Base-by-base conservation (phyloP, 2,113 vertebrate species). In the Formicarius rufipectus region DNA sequence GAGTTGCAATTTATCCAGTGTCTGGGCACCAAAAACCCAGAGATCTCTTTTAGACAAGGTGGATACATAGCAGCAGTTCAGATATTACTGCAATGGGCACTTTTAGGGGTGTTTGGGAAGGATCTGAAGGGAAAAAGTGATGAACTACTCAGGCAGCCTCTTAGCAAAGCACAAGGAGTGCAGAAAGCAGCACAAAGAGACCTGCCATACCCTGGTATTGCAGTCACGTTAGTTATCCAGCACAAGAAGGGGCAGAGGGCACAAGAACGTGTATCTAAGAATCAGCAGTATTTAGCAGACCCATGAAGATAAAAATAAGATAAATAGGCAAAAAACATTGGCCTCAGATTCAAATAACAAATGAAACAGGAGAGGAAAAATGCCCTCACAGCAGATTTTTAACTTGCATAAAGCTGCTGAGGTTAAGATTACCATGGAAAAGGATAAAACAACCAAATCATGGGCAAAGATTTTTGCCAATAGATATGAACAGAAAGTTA, bases 181-280 rank as follows among this genome's bases (percentile, higher is more conserved):
- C 15, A 63, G 17, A 71, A 63, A 74, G 21, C 6, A 66, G 30
- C 35, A 68, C 21, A 37, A 84, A 84, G 31, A 53, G n/a, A 68
- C 20, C 30, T 40, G 59, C 42, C n/a, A 77, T 27, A 45, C 20
- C 45, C 50, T 12, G 12, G 35, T 40, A 67, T 31, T 84, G 63
- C 9, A 37, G 39, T 20, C 52, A 23, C 6, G 4, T 23, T 58
- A 44, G 67, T 42, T 56, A 42, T 7, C 20, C 1, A 59, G 39
- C 21, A 63, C 80, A 77, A 68, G 12, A 66, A 55, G n/a, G 30
- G 22, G 40, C 12, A 67, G 42, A 87, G 49, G 19, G 33, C 6
- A 10, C 42, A 13, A 50, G 50, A 71, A 73, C 0, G 0, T 1
- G 2, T 37, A 63, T 44, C 45, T 71, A 63, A 52, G 15, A 58